Conservation (phyloP, 2,797 vertebrate genomes). For the Anabacerthia variegaticeps region DNA sequence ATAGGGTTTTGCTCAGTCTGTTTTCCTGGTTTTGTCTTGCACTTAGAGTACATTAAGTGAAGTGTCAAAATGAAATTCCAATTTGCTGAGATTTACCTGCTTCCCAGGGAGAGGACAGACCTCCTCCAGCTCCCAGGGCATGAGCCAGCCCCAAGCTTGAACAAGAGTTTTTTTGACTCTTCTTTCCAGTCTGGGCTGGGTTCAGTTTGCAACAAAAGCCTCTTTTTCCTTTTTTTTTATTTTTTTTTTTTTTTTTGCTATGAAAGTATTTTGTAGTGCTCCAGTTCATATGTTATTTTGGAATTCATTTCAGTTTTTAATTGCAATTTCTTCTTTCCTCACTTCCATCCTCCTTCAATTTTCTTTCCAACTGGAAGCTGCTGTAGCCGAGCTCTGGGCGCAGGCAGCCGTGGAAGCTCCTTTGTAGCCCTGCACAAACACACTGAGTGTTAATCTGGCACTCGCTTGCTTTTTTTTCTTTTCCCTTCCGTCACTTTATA, state of each 20-base stretch:
- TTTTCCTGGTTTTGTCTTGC: background rate
- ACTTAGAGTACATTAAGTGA: background rate
- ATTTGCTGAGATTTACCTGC: constrained; percentile 21
- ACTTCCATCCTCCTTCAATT: constrained; percentile 33
- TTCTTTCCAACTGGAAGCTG: constrained; percentile 41
- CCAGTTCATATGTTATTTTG: background rate
- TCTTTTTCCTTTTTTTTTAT: background rate
- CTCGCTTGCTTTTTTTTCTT: background rate
- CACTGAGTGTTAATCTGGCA: constrained; percentile 34
- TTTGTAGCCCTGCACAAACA: constrained; percentile 29
- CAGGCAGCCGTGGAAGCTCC: background rate
- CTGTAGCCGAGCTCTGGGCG: background rate
- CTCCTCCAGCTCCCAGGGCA: background rate
- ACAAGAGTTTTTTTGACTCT: background rate
- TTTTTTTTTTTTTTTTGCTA: background rate
- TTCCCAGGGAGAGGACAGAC: background rate
- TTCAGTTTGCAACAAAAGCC: background rate
- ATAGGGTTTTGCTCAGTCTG: background rate
- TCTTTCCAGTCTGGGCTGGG: background rate
- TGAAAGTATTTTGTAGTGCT: background rate
- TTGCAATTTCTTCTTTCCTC: constrained; percentile 52
- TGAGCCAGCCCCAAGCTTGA: background rate
- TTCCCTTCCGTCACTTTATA: constrained; percentile 58
- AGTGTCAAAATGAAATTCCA: constrained; percentile 1
- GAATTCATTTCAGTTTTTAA: constrained; percentile 39